Evolutionary conservation across 2,888 invertebrate species (phyloP).

Genomic region (Habroteleia sp.): DNA sequence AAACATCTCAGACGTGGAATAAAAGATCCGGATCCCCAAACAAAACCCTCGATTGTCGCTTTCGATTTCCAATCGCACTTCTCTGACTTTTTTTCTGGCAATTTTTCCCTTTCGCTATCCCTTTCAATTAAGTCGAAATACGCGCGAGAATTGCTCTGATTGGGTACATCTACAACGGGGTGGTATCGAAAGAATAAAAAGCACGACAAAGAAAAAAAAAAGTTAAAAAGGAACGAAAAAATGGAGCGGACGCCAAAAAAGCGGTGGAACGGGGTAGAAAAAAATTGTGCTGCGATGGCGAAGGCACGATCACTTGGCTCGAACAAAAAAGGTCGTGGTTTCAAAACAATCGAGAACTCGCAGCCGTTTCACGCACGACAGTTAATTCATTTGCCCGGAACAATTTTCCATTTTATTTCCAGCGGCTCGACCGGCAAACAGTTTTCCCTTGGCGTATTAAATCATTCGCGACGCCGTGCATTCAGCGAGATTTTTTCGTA

Average conservation of each 20-base stretch:
- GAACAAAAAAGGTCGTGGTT: slow-evolving; percentile 30
- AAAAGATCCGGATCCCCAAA: slow-evolving; percentile 33
- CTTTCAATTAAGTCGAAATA: slow-evolving; percentile 51
- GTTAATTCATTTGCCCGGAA: slow-evolving; percentile 59
- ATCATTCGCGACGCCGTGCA: slow-evolving; percentile 51
- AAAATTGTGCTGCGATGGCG: slow-evolving; percentile 42
- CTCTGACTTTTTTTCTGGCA: slow-evolving; percentile 27
- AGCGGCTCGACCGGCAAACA: slow-evolving; percentile 51
- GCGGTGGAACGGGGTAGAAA: neutral
- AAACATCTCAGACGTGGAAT: slow-evolving; percentile 10
- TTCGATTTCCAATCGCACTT: slow-evolving; percentile 33
- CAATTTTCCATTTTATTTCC: slow-evolving; percentile 60
- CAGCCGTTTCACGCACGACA: slow-evolving; percentile 51
- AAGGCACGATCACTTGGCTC: slow-evolving; percentile 44
- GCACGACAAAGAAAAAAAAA: neutral
- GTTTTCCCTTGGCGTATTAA: slow-evolving; percentile 52
- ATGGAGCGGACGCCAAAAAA: slow-evolving; percentile 1
- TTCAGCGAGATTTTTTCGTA: slow-evolving; percentile 44
- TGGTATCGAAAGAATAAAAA: neutral
- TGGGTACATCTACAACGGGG: slow-evolving; percentile 35
- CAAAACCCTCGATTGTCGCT: slow-evolving; percentile 36
- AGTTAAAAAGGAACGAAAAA: slow-evolving; percentile 13
- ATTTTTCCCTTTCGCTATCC: slow-evolving; percentile 30
- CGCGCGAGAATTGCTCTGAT: slow-evolving; percentile 40
- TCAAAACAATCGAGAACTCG: slow-evolving; percentile 53